These are phyloP conservation scores for Cryptomyrus ogoouensis DNA, from an alignment of 2,113 vertebrate species.

Conservation along the genomic window DNA sequence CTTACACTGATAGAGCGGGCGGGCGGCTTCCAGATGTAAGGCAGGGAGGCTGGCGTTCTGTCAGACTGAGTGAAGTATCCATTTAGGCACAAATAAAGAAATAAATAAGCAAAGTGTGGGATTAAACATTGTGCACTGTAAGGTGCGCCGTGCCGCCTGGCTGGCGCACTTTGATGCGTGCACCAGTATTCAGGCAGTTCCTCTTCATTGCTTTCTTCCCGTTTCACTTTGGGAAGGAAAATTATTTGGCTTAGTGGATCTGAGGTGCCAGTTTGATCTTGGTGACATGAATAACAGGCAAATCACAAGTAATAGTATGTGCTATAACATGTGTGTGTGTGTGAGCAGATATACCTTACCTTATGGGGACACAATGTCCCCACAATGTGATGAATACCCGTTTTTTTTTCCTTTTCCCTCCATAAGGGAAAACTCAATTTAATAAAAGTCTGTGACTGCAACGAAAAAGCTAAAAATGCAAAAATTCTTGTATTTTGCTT, in stretches of 20 bases:
- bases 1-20: constrained; percentile 70
- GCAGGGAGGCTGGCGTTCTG: not conserved
- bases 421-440: no score
- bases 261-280: constrained; percentile 1
- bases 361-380: no score
- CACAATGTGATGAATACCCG: no score
- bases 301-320: not conserved
- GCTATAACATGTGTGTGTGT: not conserved
- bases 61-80: not conserved
- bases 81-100: constrained; percentile 12
- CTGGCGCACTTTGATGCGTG: not conserved
- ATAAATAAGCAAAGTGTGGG: not conserved
- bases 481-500: no score
- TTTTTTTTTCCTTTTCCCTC: no score
- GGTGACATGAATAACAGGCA: not conserved
- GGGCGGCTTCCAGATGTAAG: not conserved
- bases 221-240: not conserved
- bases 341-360: no score
- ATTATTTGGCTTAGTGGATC: not conserved
- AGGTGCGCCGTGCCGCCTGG: not conserved
- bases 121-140: not conserved
- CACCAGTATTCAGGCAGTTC: not conserved
- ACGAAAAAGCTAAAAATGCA: no score
- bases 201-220: not conserved
- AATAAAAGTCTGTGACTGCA: no score